These are phyloP conservation scores for Coranthus polyacanthus DNA, from an alignment of 2,797 vertebrate species.

Conservation along the genomic window DNA sequence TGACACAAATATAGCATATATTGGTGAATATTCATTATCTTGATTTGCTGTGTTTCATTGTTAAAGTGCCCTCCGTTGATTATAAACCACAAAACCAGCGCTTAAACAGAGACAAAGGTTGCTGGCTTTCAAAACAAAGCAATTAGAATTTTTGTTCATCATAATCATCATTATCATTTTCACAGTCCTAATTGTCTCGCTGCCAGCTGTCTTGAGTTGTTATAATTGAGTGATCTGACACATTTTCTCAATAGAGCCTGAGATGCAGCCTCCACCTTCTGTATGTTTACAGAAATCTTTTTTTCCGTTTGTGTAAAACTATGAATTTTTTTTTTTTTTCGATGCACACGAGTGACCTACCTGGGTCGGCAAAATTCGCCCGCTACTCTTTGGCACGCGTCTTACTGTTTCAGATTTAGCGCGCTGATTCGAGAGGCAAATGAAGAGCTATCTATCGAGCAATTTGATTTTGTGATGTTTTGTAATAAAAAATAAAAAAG, in stretches of 20 bases:
- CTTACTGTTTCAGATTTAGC: too few relatives aligned
- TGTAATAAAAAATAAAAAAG: too few relatives aligned
- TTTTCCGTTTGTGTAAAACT: slow-evolving; percentile 46
- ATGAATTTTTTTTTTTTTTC: slow-evolving; percentile 39
- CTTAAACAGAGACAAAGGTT: slow-evolving; percentile 32
- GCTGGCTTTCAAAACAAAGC: slow-evolving; percentile 82
- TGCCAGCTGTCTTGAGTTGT: slow-evolving; percentile 87
- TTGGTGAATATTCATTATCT: too few relatives aligned
- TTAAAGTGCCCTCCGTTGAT: not conserved
- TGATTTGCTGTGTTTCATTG: not conserved
- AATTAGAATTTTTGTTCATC: slow-evolving; percentile 84
- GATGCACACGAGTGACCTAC: too few relatives aligned
- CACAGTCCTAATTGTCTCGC: slow-evolving; percentile 85
- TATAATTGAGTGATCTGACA: slow-evolving; percentile 87
- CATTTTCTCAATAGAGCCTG: slow-evolving; percentile 80
- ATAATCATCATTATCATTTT: slow-evolving; percentile 88
- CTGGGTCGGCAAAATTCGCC: too few relatives aligned
- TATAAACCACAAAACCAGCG: slow-evolving; percentile 8
- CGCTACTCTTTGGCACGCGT: too few relatives aligned
- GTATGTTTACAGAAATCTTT: slow-evolving; percentile 57
- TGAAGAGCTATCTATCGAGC: too few relatives aligned
- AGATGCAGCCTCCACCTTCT: slow-evolving; percentile 76
- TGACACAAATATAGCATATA: too few relatives aligned
- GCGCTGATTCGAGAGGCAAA: too few relatives aligned
- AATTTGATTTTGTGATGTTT: too few relatives aligned